These are phyloP conservation scores for Cryptotermes secundus DNA, from an alignment of 1,140 invertebrate species.

Conservation along the genomic window DNA sequence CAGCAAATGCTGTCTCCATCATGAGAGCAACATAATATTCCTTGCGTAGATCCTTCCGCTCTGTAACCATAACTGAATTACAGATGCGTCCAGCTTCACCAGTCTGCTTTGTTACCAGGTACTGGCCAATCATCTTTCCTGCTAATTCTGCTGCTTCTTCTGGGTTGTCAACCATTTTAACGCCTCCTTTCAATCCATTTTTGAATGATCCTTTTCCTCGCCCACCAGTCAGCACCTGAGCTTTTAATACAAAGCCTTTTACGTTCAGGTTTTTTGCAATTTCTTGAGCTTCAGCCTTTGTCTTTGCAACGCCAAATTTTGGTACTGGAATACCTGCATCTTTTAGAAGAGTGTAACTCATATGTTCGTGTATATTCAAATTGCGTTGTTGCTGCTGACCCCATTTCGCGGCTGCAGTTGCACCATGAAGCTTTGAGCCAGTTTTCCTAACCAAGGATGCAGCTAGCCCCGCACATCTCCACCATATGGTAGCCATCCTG, in stretches of 20 bases:
- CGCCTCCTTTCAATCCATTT: slow-evolving; percentile 87
- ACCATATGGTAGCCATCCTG: slow-evolving; percentile 70
- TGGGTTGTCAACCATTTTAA: slow-evolving; percentile 86
- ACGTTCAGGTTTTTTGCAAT: slow-evolving; percentile 79
- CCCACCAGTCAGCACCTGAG: slow-evolving; percentile 94
- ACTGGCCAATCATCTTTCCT: slow-evolving; percentile 88
- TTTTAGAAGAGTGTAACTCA: slow-evolving; percentile 85
- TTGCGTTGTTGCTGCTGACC: slow-evolving; percentile 64
- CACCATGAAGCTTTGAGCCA: slow-evolving; percentile 51
- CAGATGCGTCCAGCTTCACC: slow-evolving; percentile 90
- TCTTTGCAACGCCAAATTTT: slow-evolving; percentile 88
- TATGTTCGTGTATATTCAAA: slow-evolving; percentile 93
- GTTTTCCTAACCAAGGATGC: slow-evolving; percentile 62
- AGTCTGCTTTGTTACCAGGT: slow-evolving; percentile 94
- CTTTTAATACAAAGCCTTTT: slow-evolving; percentile 90
- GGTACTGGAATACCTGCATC: slow-evolving; percentile 88
- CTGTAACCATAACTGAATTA: slow-evolving; percentile 93
- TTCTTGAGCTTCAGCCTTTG: slow-evolving; percentile 77
- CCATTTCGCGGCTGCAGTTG: slow-evolving; percentile 40
- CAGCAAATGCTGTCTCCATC: slow-evolving; percentile 92
- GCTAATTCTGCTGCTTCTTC: slow-evolving; percentile 82
- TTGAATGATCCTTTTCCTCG: slow-evolving; percentile 93
- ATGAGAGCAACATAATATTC: slow-evolving; percentile 97
- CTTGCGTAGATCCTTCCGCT: slow-evolving; percentile 89
- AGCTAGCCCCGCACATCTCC: slow-evolving; percentile 60